Evolutionary conservation across 1,140 invertebrate genomes (phyloP).

Genomic region (Diploscapter pachys): DNA sequence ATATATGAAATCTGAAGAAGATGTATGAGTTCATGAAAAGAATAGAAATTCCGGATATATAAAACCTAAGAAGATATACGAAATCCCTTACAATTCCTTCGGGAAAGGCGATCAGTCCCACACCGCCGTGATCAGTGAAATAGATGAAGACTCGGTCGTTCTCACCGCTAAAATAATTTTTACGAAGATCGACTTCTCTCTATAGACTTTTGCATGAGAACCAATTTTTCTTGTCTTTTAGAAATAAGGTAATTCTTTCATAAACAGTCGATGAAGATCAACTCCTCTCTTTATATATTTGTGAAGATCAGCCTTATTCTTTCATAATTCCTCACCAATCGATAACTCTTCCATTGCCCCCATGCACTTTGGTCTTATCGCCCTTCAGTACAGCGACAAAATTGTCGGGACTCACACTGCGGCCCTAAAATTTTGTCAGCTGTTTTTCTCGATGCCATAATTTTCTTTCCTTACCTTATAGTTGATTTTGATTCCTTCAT

Average conservation of each 20-base stretch:
- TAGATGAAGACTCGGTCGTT: slow-evolving; percentile 69
- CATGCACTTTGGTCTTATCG: slow-evolving; percentile 60
- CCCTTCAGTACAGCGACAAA: slow-evolving; percentile 67
- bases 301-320: too few species aligned
- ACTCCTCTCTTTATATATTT: too few species aligned
- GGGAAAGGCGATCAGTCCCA: slow-evolving; percentile 67
- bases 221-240: too few species aligned
- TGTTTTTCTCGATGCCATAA: neutral
- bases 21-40: too few species aligned
- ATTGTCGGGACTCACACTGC: slow-evolving; percentile 65
- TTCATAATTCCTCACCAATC: slow-evolving; percentile 60
- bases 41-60: too few species aligned
- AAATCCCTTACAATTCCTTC: slow-evolving; percentile 53
- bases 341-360: slow-evolving; percentile 65
- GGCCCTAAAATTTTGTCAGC: slow-evolving; percentile 54
- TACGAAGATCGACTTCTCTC: too few species aligned
- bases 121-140: slow-evolving; percentile 70
- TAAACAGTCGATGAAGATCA: too few species aligned
- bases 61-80: neutral
- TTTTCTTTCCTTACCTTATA: slow-evolving; percentile 43
- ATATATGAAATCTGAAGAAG: neutral
- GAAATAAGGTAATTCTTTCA: too few species aligned
- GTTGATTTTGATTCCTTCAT: slow-evolving; percentile 66
- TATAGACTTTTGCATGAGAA: too few species aligned
- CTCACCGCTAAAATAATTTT: too few species aligned